phyloP scores from a whole-genome alignment of 2,797 vertebrate species.

The Phalanger gymnotis region DNA sequence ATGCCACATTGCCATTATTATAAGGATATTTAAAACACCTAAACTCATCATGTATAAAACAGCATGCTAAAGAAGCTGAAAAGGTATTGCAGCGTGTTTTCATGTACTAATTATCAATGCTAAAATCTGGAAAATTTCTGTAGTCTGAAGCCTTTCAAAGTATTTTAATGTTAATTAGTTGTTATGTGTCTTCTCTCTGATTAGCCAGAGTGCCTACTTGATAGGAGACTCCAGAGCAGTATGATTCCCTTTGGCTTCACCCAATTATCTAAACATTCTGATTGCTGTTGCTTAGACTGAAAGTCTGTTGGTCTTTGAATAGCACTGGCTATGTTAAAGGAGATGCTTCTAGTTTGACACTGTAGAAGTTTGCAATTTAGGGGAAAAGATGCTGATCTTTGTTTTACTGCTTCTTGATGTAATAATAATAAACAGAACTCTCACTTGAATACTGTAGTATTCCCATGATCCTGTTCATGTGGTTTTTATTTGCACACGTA shows the following conservation, averaged over 20 bases:
- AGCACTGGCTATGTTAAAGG: slow-evolving; percentile 27
- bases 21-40: not conserved
- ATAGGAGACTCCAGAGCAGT: not conserved
- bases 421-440: not conserved
- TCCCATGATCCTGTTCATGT: not conserved
- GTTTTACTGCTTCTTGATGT: not conserved
- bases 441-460: not conserved
- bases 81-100: not conserved
- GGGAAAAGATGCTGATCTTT: not conserved
- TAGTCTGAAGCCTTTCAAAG: not conserved
- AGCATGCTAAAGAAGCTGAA: not conserved
- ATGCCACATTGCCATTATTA: not conserved
- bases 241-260: not conserved
- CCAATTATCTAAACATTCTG: not conserved
- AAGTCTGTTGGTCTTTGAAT: slow-evolving; percentile 53
- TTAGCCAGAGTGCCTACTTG: not conserved
- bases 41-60: not conserved
- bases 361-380: not conserved
- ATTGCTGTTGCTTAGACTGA: not conserved
- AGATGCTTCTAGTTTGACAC: slow-evolving; percentile 41
- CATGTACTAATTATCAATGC: not conserved
- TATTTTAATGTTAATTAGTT: not conserved
- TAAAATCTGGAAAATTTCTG: not conserved
- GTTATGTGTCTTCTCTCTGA: not conserved
- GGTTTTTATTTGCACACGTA: not conserved